Conservation (phyloP, 1,140 invertebrate genomes). For the Ruditapes philippinarum region DNA sequence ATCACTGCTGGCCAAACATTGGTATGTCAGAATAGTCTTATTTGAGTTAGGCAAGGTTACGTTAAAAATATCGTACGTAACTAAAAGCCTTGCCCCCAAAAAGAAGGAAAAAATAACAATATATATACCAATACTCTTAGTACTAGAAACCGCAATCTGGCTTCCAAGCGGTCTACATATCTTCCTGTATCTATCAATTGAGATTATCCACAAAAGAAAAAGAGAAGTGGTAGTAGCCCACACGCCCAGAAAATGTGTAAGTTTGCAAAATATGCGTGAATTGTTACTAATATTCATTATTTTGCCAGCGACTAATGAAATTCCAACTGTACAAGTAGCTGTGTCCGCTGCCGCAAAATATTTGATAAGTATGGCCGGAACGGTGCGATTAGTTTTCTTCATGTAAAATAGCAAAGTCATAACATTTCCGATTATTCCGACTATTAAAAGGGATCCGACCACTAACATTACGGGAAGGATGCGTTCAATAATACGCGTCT, state of each 20-base stretch:
- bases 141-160: neutral
- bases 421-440: slow-evolving; percentile 27
- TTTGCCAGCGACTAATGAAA: slow-evolving; percentile 1
- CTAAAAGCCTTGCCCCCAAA: neutral
- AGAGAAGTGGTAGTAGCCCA: neutral
- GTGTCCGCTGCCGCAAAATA: neutral
- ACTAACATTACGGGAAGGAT: neutral
- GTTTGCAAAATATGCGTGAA: neutral
- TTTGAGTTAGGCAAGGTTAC: neutral
- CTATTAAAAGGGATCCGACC: neutral
- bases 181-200: slow-evolving; percentile 20
- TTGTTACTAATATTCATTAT: neutral
- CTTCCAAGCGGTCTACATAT: slow-evolving; percentile 8
- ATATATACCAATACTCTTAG: no score
- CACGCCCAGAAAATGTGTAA: neutral
- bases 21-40: neutral
- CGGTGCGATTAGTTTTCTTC: neutral
- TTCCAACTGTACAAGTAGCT: neutral
- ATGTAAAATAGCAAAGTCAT: neutral
- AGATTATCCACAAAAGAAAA: neutral
- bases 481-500: neutral
- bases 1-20: neutral
- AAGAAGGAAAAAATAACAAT: neutral
- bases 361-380: neutral
- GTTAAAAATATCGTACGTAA: neutral